Conservation (phyloP, 1,140 invertebrate genomes). For the Dendrolimus punctatus region DNA sequence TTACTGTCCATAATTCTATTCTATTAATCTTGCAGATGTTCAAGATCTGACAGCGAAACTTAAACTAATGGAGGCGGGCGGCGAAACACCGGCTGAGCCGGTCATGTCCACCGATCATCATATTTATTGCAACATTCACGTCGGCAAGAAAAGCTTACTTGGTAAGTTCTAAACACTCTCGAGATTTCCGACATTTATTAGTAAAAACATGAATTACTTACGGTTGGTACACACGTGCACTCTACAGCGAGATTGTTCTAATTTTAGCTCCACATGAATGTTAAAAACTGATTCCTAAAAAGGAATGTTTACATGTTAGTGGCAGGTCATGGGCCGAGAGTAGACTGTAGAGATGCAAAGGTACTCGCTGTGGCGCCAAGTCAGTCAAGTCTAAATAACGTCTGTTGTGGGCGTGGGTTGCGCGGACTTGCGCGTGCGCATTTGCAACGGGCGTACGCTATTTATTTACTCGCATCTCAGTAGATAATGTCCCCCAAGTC, state of each 20-base stretch:
- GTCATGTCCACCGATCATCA: constrained; percentile 40
- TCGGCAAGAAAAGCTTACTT: constrained; percentile 50
- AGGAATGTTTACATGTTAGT: constrained; percentile 48
- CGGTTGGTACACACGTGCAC: no score
- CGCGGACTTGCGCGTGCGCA: constrained; percentile 18
- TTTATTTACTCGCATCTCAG: constrained; percentile 20
- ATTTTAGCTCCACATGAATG: constrained; percentile 10
- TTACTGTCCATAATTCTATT: background rate
- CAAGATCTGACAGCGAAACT: constrained; percentile 62
- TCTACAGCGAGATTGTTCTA: background rate
- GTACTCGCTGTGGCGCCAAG: constrained; percentile 27
- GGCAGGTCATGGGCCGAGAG: constrained; percentile 10
- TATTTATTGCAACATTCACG: constrained; percentile 62
- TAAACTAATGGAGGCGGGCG: constrained; percentile 61
- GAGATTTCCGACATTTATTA: no score
- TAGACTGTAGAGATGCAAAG: no score
- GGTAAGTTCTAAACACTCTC: constrained; percentile 27
- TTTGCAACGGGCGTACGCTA: constrained; percentile 13
- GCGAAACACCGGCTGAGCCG: constrained; percentile 39
- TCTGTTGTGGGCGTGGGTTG: constrained; percentile 21
- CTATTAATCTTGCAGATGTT: constrained; percentile 37
- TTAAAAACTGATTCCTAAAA: constrained; percentile 33
- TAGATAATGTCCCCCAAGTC: constrained; percentile 17
- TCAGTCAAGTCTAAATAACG: constrained; percentile 36
- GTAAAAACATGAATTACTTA: no score